These are phyloP conservation scores for Premnoplex brunnescens DNA, from an alignment of 2,797 vertebrate genomes.

Conservation along the genomic window DNA sequence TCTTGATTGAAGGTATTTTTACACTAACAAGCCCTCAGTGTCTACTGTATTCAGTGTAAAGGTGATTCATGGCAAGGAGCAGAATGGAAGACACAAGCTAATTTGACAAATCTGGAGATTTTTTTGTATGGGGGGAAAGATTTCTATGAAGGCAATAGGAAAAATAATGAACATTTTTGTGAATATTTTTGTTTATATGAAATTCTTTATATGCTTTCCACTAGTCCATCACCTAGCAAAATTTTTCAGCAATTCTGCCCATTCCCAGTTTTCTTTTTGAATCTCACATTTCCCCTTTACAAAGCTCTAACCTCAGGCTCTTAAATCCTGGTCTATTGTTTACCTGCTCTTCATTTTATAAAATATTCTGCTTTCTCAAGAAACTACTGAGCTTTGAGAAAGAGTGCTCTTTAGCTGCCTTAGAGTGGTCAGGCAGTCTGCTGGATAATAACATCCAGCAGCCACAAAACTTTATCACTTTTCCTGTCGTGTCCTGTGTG, in stretches of 20 bases:
- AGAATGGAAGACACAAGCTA: neutral
- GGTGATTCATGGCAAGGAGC: neutral
- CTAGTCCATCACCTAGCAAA: neutral
- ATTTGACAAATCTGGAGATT: slow-evolving; percentile 16
- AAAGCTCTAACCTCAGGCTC: neutral
- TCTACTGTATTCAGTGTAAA: neutral
- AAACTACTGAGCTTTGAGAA: neutral
- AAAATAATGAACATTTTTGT: neutral
- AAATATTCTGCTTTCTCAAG: neutral
- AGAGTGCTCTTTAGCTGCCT: neutral
- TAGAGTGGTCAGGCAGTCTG: accelerated
- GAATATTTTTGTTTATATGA: neutral
- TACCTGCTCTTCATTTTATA: neutral
- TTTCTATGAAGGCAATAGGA: neutral
- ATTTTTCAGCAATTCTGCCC: neutral
- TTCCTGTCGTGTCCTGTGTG: neutral
- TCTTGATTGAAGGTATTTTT: slow-evolving; percentile 4
- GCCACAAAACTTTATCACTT: neutral
- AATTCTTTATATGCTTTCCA: neutral
- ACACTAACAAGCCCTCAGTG: neutral
- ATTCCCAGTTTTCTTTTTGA: neutral
- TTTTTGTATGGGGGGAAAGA: neutral
- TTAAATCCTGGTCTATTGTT: neutral
- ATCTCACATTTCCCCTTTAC: neutral
- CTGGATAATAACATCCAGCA: neutral